A percentile compares a stretch with the other conserved stretches of the same genome.
Evolutionary conservation across 2,888 invertebrate genomes (phyloP).

Genomic region (Oscheius sp.): DNA sequence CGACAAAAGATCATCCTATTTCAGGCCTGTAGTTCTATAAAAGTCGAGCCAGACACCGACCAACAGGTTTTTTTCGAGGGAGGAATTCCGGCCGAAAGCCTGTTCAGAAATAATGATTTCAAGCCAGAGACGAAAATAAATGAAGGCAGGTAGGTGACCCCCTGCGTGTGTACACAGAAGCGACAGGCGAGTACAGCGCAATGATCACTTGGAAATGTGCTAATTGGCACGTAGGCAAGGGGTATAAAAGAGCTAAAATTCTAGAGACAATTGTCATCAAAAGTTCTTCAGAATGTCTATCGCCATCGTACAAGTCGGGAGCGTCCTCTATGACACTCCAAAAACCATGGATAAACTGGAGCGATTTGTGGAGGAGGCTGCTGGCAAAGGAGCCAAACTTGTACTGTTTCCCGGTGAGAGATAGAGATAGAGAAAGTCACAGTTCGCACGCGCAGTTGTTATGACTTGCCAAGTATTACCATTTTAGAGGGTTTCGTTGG

Average conservation of each 20-base stretch:
- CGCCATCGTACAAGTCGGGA: constrained; percentile 66
- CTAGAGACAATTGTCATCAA: background rate
- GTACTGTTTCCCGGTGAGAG: constrained; percentile 64
- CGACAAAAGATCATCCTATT: no score
- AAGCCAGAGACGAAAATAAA: no score
- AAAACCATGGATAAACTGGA: constrained; percentile 54
- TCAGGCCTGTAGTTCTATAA: no score
- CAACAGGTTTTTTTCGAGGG: no score
- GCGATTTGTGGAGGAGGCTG: constrained; percentile 49
- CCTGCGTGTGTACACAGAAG: no score
- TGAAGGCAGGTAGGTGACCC: no score
- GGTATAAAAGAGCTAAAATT: constrained; percentile 1
- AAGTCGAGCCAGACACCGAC: no score
- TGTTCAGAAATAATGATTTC: no score
- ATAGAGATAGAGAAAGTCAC: background rate
- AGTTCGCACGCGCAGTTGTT: background rate
- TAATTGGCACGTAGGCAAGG: constrained; percentile 19
- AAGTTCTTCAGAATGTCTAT: constrained; percentile 39
- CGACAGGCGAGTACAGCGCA: background rate
- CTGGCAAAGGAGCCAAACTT: constrained; percentile 56
- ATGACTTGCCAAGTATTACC: background rate
- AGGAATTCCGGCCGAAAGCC: no score
- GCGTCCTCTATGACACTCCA: constrained; percentile 60
- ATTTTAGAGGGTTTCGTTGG: constrained; percentile 67
- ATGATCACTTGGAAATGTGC: constrained; percentile 7